Conservation (phyloP, 1,140 invertebrate genomes). For the Lordiphosa collinella region DNA sequence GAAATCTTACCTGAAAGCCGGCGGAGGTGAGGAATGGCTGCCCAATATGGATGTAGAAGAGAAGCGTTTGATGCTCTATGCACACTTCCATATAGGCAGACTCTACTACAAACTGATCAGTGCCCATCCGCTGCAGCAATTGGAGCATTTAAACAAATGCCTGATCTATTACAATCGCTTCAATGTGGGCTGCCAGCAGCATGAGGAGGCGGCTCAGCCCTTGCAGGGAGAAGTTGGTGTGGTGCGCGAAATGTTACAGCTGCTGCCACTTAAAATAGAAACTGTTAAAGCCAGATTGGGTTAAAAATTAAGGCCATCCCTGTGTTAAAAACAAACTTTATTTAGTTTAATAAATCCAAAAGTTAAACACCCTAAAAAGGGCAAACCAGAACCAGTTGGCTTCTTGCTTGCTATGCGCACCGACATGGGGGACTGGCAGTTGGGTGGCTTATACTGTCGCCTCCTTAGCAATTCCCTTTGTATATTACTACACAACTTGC, state of each 20-base stretch:
- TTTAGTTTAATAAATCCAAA: slow-evolving; percentile 7
- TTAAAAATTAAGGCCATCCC: slow-evolving; percentile 17
- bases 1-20: slow-evolving; percentile 86
- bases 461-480: slow-evolving; percentile 48
- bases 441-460: slow-evolving; percentile 43
- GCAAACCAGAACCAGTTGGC: slow-evolving; percentile 14
- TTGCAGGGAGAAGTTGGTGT: slow-evolving; percentile 87
- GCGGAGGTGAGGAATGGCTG: slow-evolving; percentile 82
- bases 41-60: slow-evolving; percentile 85
- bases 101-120: slow-evolving; percentile 89
- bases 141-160: slow-evolving; percentile 86
- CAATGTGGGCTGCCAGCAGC: slow-evolving; percentile 87
- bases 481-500: slow-evolving; percentile 41
- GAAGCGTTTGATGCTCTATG: slow-evolving; percentile 86
- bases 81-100: slow-evolving; percentile 90
- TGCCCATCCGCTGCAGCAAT: slow-evolving; percentile 83
- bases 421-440: slow-evolving; percentile 46
- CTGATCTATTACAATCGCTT: slow-evolving; percentile 88
- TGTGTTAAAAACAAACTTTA: slow-evolving; percentile 4
- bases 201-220: slow-evolving; percentile 84
- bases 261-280: slow-evolving; percentile 88
- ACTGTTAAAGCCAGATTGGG: slow-evolving; percentile 46
- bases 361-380: slow-evolving; percentile 35
- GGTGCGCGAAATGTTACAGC: slow-evolving; percentile 89
- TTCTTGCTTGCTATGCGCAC: slow-evolving; percentile 61